Evolutionary conservation across 2,888 invertebrate species (phyloP), one percentile per base, ranked within the genome.

Genomic region (Drosophila merina): DNA sequence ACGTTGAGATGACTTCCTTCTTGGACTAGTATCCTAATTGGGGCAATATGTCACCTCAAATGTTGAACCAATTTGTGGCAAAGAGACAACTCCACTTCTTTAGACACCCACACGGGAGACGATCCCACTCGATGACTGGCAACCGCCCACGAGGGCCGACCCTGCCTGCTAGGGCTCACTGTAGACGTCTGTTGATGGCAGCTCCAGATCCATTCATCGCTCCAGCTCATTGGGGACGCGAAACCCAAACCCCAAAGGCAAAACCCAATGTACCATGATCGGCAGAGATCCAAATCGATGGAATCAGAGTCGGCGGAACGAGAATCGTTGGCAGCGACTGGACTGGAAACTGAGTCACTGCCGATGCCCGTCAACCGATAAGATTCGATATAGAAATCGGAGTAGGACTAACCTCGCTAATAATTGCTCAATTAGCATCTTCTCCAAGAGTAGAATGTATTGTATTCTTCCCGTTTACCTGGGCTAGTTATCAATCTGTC

Each of bases 191-290:
- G 72, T 62, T 70, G 74, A 77, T 66, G 52, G 66, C 59, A 42
- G 44, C 1, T 7, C 20, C 8, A 7, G 30, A 12, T 20, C 40
- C 57, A 56, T 51, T 66, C 57, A 60, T 48, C 28, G 74, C 57
- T 42, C 56, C 69, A 57, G 55, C 47, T 56, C 76, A 78, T 72
- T 68, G 63, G 62, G 36, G 51, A 44, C 25, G 63, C 62, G 33
- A 68, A 47, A 45, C n/a, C 26, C 28, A 33, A 20, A 31, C 10
- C 38, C 26, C 1, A 40, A 12, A 12, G 5, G 25, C 12, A 7
- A 57, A 63, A 54, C 26, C 47, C 49, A 80, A 84, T 80, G 84
- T 71, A 68, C 69, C 76, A 72, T 83, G 80, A 79, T 79, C 80
- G 51, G 54, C 56, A 52, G 58, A 51, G 79, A 82, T 81, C 72